These are phyloP conservation scores for Zaprionus capensis DNA, from an alignment of 1,140 invertebrate species.

Conservation along the genomic window DNA sequence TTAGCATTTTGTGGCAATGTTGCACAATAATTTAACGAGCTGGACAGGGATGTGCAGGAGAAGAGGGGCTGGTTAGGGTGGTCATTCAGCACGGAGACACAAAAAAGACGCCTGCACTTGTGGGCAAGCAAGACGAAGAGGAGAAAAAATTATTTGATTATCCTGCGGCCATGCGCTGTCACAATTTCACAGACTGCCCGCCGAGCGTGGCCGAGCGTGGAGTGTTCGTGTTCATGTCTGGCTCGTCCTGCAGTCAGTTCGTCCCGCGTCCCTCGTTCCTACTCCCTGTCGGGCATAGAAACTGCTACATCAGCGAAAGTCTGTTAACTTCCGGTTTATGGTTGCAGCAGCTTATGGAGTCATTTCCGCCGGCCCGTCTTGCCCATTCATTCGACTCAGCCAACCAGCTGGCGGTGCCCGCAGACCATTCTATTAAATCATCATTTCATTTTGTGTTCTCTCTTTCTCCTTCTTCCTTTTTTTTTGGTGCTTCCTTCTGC, in stretches of 20 bases:
- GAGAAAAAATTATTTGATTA: conserved; percentile 80
- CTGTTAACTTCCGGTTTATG: conserved; percentile 83
- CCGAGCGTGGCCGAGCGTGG: conserved; percentile 57
- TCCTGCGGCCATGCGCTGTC: conserved; percentile 81
- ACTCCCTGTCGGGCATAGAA: conserved; percentile 47
- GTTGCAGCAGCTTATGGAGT: conserved; percentile 82
- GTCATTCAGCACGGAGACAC: conserved; percentile 26
- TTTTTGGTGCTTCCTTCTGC: neutral
- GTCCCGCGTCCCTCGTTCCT: neutral
- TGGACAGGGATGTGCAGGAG: conserved; percentile 4
- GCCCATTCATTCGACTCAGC: conserved; percentile 75
- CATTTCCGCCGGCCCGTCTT: conserved; percentile 67
- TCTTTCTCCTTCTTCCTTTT: neutral
- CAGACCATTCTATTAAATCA: conserved; percentile 83
- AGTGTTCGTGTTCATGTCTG: conserved; percentile 11
- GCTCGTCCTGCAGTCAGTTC: neutral
- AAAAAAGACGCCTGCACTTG: conserved; percentile 57
- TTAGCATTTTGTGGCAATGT: conserved; percentile 82
- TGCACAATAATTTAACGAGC: conserved; percentile 76
- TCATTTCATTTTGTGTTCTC: conserved; percentile 67
- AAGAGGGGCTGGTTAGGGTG: conserved; percentile 21
- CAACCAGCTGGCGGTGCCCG: conserved; percentile 78
- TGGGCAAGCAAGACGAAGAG: conserved; percentile 25
- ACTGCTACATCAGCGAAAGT: conserved; percentile 82
- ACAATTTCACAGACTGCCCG: conserved; percentile 80